phyloP scores from a whole-genome alignment of 2,888 invertebrate genomes.

The Melipona beecheii region DNA sequence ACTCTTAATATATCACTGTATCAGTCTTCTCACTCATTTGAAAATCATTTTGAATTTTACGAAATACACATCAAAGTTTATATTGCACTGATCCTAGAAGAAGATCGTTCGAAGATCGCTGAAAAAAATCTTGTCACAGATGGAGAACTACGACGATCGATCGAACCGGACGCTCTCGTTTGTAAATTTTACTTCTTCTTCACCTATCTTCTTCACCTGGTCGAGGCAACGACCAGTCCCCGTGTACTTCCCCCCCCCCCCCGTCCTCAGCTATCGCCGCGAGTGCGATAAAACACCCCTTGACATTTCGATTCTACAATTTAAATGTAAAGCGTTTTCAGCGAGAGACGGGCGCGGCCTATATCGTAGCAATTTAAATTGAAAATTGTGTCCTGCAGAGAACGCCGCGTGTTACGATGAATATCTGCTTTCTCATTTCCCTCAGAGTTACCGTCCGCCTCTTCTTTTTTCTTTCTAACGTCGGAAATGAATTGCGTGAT shows the following conservation, averaged over 20 bases:
- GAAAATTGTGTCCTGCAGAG: neutral
- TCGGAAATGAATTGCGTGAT: constrained; percentile 9
- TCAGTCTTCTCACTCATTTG: no score
- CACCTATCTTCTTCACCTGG: no score
- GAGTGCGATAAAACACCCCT: neutral
- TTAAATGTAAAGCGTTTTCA: constrained; percentile 10
- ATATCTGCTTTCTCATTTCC: constrained; percentile 1
- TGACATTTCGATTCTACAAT: neutral
- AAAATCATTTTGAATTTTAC: no score
- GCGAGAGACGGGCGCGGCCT: neutral
- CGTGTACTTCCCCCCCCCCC: neutral
- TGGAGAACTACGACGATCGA: no score
- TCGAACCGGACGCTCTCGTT: neutral
- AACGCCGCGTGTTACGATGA: neutral
- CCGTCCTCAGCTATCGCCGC: neutral
- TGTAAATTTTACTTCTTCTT: neutral
- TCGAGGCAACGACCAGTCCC: no score
- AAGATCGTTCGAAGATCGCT: no score
- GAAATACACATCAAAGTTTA: no score
- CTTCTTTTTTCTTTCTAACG: neutral
- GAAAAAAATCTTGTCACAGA: no score
- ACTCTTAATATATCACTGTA: no score
- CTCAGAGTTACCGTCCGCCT: neutral
- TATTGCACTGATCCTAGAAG: no score
- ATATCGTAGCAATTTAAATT: constrained; percentile 18